Base-by-base conservation (phyloP, 2,888 invertebrate species). In the Drepanosiphum platanoidis region DNA sequence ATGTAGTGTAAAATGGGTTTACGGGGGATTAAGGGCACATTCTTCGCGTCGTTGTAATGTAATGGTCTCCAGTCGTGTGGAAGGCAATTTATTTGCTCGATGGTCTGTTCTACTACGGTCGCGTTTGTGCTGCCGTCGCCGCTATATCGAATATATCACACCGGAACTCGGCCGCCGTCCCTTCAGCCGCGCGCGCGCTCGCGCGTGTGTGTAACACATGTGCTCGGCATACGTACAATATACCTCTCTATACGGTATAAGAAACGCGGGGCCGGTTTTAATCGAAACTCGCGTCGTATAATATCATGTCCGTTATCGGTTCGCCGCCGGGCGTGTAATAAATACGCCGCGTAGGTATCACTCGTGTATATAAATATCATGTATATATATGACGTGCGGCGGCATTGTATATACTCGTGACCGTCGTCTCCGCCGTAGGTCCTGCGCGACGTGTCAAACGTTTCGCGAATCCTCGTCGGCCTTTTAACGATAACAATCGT, bases 1-100 rank as follows among this genome's bases (percentile, higher is more conserved):
- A 84, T 70, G 84, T 84, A 84, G 84, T 84, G 84, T 70, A 77
- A 84, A 84, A 84, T 84, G 75, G 77, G 84, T 77, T 84, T 77
- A 70, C 64, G 77, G 84, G 68, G 84, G 46, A 84, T 84, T 84
- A 84, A 84, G 68, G 77, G 75, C 84, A n/a, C 64, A 68, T 84
- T 84, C 84, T 66, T 75, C 75, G 75, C 77, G 52, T 75, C 64
- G 83, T 75, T 75, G 75, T 70, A 77, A 70, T 32, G 77, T 84
- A 84, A 84, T 84, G 77, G 77, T 58, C 84, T 84, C 77, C 84
- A 77, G 84, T 70, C 77, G 84, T 9, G 84, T 30, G 66, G 77
- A 84, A 84, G 77, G 77, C 77, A 77, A 84, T 84, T 84, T 84
- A 84, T 84, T 68, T 77, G 77, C 68, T 70, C 66, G 68, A 75